Conservation (phyloP, 2,113 vertebrate species). For the Antigone vipio region DNA sequence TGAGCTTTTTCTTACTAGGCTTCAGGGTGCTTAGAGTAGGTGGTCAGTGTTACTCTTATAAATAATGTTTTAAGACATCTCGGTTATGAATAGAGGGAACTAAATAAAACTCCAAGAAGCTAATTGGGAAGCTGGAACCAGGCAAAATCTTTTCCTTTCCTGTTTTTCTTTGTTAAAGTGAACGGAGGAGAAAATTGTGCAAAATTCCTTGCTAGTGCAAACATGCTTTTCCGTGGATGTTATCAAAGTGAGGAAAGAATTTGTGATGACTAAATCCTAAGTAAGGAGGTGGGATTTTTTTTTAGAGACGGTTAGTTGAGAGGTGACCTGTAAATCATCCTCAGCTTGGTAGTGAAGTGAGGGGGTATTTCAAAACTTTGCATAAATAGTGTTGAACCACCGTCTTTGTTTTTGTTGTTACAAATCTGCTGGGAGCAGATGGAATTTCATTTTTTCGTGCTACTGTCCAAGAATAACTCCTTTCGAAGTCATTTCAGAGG, state of each 20-base stretch:
- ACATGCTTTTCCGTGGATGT: neutral
- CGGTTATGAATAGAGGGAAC: neutral
- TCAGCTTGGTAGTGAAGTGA: neutral
- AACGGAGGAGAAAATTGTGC: neutral
- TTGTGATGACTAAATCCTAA: neutral
- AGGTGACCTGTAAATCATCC: neutral
- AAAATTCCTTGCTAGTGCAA: neutral
- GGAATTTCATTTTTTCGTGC: neutral
- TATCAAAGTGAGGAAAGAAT: neutral
- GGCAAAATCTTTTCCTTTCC: neutral
- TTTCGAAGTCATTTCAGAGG: neutral
- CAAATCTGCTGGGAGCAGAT: constrained; percentile 35
- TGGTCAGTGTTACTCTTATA: rapidly evolving
- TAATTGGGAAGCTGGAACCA: neutral
- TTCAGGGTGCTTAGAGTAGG: neutral
- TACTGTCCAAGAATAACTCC: neutral
- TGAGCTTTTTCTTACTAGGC: neutral
- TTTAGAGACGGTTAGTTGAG: neutral
- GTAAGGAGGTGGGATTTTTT: neutral
- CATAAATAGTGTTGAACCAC: neutral
- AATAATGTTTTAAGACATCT: neutral
- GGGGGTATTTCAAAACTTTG: neutral
- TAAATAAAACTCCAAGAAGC: neutral
- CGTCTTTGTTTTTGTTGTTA: neutral
- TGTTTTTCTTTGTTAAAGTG: neutral